Conservation (phyloP, 2,113 vertebrate genomes). For the Hemibagrus wyckioides region DNA sequence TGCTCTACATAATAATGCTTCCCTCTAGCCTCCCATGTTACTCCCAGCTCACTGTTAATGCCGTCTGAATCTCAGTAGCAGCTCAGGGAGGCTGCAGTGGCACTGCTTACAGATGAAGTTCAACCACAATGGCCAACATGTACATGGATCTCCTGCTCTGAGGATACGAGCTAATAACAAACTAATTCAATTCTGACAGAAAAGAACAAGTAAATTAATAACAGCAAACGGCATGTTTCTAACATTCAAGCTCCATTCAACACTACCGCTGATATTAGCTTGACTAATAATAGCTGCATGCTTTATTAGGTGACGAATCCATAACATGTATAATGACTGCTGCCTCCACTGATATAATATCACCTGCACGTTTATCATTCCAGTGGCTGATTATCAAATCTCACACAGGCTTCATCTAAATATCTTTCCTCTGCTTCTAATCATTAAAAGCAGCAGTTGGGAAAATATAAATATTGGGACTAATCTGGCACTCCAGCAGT, state of each 20-base stretch:
- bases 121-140: background rate
- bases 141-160: background rate
- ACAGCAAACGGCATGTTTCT: constrained; percentile 25
- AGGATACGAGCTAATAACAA: background rate
- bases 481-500: background rate
- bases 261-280: constrained; percentile 14
- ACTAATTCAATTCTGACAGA: background rate
- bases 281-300: constrained; percentile 31
- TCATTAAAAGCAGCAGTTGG: constrained; percentile 23
- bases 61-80: background rate
- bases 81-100: background rate
- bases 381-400: constrained; percentile 9
- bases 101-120: background rate
- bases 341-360: background rate
- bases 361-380: constrained; percentile 7
- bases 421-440: constrained; percentile 24
- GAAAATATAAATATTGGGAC: constrained; percentile 5
- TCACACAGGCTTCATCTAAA: constrained; percentile 25
- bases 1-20: constrained; percentile 32
- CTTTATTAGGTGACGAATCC: constrained; percentile 30
- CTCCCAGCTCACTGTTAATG: constrained; percentile 23
- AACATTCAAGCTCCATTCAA: constrained; percentile 1
- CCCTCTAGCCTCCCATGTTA: background rate
- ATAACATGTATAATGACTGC: constrained; percentile 23
- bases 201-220: constrained; percentile 19